Base-by-base conservation (phyloP, 2,888 invertebrate species). In the Nemapogon koenigi region DNA sequence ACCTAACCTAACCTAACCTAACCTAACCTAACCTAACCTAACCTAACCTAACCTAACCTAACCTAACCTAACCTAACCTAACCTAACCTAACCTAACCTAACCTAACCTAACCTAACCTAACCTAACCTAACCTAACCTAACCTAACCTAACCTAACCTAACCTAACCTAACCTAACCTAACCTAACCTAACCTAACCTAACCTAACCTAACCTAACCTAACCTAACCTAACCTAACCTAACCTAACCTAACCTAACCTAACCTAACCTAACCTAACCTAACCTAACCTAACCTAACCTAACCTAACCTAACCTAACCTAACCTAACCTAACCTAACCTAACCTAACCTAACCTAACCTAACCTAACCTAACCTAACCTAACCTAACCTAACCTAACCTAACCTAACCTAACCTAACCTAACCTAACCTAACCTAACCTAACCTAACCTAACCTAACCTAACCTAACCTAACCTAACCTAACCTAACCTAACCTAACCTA, bases 391-490 rank as follows among this genome's bases (percentile, higher is more conserved):
- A 44, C 42, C 42, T 43, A 43, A 41, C 42, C 42, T 43, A 41
- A 43, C 42, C 43, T 43, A 45, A 45, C 45, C 43, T 43, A 45
- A 45, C 45, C 45, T 43, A 45, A 45, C 43, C 45, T 45, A 43
- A 43, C 41, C 45, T 43, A 39, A 40, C 40, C 40, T 40, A 38
- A 40, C 38, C 38, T 40, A 42, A 39, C 42, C 42, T 42, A 42
- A 42, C 41, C 39, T 42, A 39, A 42, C 42, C 39, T 42, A 39
- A 41, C 38, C 38, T 41, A 38, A 41, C 41, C 38, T 42, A 39
- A 42, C 39, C 42, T 39, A 42, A 39, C 37, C 42, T 42, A 39
- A 35, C 36, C 39, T 39, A 39, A 33, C 36, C 36, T 39, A 42
- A 39, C 37, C 35, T 35, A 42, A 42, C 36, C 39, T 36, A 39